These are phyloP conservation scores for Tapirus indicus DNA, from an alignment of 2,797 vertebrate species.

Conservation along the genomic window DNA sequence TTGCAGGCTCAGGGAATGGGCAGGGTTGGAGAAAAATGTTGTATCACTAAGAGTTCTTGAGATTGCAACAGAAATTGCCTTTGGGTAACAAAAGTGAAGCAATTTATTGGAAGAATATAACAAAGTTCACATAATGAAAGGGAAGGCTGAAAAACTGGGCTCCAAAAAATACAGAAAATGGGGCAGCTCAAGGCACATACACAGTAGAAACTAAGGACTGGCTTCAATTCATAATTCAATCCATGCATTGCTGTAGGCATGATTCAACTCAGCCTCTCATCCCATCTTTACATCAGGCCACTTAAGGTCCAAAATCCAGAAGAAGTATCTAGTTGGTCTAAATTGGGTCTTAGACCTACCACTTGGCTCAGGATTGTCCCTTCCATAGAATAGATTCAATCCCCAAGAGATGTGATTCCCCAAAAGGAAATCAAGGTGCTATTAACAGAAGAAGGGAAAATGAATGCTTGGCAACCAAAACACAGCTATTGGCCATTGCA, in stretches of 20 bases:
- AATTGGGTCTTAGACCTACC: not conserved
- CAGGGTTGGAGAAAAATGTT: not conserved
- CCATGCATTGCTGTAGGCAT: not conserved
- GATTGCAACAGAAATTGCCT: not conserved
- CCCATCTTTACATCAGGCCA: not conserved
- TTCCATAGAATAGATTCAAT: not conserved
- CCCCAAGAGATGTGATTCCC: not conserved
- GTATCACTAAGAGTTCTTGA: not conserved
- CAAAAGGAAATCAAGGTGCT: constrained; percentile 34
- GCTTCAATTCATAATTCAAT: not conserved
- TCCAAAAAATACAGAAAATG: not conserved
- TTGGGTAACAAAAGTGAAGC: not conserved
- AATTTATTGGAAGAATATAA: not conserved
- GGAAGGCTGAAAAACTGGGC: not conserved
- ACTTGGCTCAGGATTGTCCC: not conserved
- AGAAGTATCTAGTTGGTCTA: not conserved
- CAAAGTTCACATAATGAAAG: not conserved
- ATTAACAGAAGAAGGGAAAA: not conserved
- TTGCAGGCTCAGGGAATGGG: not conserved
- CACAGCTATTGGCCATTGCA: not conserved
- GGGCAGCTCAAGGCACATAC: not conserved
- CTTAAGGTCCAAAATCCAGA: not conserved
- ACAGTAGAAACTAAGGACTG: not conserved
- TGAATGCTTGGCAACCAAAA: not conserved
- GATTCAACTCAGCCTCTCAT: not conserved